Conservation (phyloP, 2,797 vertebrate species). For the Phylloscopus collybita region DNA sequence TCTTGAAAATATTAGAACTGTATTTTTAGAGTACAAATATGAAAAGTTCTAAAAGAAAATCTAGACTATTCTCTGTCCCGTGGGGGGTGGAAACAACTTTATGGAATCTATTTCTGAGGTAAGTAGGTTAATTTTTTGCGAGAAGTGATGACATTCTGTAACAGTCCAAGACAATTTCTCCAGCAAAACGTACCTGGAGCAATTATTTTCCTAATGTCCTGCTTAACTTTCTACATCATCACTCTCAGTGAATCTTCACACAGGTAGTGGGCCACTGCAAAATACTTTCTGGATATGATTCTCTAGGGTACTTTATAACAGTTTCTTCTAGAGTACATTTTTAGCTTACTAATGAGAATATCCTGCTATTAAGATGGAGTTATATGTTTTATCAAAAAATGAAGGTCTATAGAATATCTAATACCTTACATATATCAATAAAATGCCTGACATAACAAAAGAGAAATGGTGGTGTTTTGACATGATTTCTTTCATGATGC, state of each 20-base stretch:
- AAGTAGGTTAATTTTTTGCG: neutral
- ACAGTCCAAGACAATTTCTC: neutral
- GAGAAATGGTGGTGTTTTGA: neutral
- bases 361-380: neutral
- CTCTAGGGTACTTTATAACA: neutral
- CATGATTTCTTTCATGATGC: neutral
- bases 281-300: neutral
- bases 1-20: neutral
- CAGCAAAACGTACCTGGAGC: neutral
- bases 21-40: neutral
- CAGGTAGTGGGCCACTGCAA: neutral
- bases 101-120: neutral
- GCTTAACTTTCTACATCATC: neutral
- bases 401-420: neutral
- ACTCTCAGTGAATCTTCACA: neutral
- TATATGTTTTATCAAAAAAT: neutral
- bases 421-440: neutral
- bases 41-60: neutral
- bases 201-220: neutral
- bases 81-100: no score
- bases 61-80: neutral
- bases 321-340: neutral
- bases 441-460: neutral
- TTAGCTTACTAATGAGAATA: neutral
- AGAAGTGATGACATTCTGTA: neutral